Percentiles rank a stretch among this genome's conserved stretches.
Evolutionary conservation across 2,113 vertebrate genomes (phyloP).

Genomic region (Protomyctophum bolini): DNA sequence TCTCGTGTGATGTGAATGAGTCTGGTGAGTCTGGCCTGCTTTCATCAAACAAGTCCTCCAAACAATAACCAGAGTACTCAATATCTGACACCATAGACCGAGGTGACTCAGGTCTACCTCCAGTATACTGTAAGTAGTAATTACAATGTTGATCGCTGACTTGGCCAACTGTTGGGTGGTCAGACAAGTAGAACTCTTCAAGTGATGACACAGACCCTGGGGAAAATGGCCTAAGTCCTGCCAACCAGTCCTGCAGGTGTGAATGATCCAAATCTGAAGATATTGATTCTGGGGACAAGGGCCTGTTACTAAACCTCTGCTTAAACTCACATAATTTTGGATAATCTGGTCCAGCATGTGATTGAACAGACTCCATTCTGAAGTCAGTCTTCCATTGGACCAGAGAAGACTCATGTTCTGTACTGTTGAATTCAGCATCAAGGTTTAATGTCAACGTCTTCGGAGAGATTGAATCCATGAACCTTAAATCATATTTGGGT

Average conservation of each 20-base stretch:
- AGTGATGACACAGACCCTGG: background rate
- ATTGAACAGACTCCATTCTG: background rate
- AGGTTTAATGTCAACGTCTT: no score
- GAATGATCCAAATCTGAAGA: constrained; percentile 10
- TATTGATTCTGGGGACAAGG: constrained; percentile 26
- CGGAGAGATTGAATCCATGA: no score
- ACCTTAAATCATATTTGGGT: no score
- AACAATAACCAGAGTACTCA: constrained; percentile 3
- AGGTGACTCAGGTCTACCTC: constrained; percentile 10
- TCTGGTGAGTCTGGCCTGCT: constrained; percentile 27
- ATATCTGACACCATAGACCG: background rate
- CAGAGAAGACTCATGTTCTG: no score
- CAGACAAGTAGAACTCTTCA: background rate
- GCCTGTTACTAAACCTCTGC: background rate
- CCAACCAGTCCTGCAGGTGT: background rate
- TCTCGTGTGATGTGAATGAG: background rate
- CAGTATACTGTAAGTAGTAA: constrained; percentile 19
- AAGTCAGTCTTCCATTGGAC: no score
- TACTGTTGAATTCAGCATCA: no score
- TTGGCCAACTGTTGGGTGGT: background rate
- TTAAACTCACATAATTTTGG: background rate
- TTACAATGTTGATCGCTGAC: constrained; percentile 6
- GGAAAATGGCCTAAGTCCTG: background rate
- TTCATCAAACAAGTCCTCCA: background rate
- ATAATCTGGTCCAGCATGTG: background rate